Evolutionary conservation across 23 tunicate genomes (phyloP).

Genomic region (Clavelina lepadiformis): DNA sequence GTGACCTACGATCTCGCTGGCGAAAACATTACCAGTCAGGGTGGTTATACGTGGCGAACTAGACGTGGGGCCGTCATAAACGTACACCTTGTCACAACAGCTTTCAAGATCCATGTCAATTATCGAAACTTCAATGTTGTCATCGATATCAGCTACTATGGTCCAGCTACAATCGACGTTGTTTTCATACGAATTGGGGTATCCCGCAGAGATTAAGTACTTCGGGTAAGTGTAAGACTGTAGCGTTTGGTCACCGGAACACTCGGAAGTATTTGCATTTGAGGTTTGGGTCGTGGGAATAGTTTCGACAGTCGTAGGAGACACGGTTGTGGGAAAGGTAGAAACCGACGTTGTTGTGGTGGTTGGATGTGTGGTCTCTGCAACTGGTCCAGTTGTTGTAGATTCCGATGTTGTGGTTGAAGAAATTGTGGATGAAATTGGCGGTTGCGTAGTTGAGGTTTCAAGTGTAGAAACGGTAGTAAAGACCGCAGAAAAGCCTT

Average conservation of each 20-base stretch:
- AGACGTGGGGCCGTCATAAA: conserved; percentile 3
- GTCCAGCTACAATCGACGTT: conserved; percentile 9
- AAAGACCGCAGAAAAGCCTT: not conserved
- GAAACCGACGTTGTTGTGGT: too few relatives aligned
- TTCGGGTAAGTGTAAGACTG: too few relatives aligned
- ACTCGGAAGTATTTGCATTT: too few relatives aligned
- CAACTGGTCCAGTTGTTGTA: too few relatives aligned
- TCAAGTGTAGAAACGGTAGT: not conserved
- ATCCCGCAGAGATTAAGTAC: not conserved
- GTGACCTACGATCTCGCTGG: not conserved
- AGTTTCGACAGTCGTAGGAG: too few relatives aligned
- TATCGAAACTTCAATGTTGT: not conserved
- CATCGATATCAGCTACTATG: not conserved
- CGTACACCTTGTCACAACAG: not conserved
- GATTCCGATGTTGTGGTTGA: too few relatives aligned
- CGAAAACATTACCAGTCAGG: conserved; percentile 6
- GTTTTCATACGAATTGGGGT: conserved; percentile 8
- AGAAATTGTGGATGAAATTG: too few relatives aligned
- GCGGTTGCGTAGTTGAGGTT: not conserved
- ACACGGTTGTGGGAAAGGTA: too few relatives aligned
- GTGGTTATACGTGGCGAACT: not conserved
- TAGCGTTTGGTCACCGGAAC: too few relatives aligned
- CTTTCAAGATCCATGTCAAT: conserved; percentile 6
- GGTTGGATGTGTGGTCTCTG: too few relatives aligned
- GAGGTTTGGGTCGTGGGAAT: too few relatives aligned